Conservation (phyloP, 2,888 invertebrate species). For the Vesta saturnalis region DNA sequence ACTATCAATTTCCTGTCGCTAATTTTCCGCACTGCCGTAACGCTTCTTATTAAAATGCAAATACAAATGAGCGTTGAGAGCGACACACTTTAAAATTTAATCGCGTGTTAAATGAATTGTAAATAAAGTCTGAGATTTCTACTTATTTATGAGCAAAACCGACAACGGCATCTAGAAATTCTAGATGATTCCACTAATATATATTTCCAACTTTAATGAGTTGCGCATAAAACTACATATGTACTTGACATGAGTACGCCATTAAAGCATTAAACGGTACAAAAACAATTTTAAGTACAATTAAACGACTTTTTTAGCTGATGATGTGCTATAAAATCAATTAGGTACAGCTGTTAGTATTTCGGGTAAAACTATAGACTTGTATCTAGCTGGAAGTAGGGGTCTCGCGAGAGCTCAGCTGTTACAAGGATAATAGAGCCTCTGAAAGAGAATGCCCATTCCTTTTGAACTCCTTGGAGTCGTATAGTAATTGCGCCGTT, state of each 20-base stretch:
- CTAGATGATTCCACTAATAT: slow-evolving; percentile 19
- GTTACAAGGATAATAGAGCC: slow-evolving; percentile 46
- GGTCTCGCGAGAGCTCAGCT: slow-evolving; percentile 41
- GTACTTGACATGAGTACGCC: neutral
- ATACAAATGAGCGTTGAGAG: slow-evolving; percentile 19
- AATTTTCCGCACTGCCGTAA: slow-evolving; percentile 13
- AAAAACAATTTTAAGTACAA: slow-evolving; percentile 42
- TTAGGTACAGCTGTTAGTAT: slow-evolving; percentile 37
- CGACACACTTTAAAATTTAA: slow-evolving; percentile 39
- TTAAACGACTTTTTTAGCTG: slow-evolving; percentile 43
- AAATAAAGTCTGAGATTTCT: slow-evolving; percentile 45
- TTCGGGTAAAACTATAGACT: slow-evolving; percentile 21
- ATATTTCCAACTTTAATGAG: slow-evolving; percentile 27
- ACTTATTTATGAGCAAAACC: slow-evolving; percentile 39
- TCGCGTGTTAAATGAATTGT: slow-evolving; percentile 47
- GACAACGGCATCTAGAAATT: neutral
- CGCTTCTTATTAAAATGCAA: slow-evolving; percentile 27
- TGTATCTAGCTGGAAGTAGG: slow-evolving; percentile 35
- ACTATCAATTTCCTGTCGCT: slow-evolving; percentile 19
- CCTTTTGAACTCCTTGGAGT: slow-evolving; percentile 52
- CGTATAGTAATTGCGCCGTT: slow-evolving; percentile 56
- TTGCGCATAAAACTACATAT: slow-evolving; percentile 13
- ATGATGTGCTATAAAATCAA: slow-evolving; percentile 41
- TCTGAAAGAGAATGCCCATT: slow-evolving; percentile 53
- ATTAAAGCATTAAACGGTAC: slow-evolving; percentile 26